Percentiles rank a stretch among this genome's conserved stretches.
Evolutionary conservation across 2,888 invertebrate species (phyloP).

Genomic region (Dastarcus helophoroides): DNA sequence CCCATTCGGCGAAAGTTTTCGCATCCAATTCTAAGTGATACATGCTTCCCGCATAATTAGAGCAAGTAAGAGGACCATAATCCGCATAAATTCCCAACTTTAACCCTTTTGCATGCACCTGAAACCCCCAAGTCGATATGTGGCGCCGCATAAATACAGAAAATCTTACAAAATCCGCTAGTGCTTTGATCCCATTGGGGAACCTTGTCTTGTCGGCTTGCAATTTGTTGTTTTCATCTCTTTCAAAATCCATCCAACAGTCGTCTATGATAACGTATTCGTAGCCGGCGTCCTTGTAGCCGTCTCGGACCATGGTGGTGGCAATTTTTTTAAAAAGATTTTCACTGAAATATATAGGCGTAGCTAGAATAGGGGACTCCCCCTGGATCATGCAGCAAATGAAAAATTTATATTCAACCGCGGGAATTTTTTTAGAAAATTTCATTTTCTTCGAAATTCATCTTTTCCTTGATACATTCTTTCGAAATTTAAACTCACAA

Average conservation of each 20-base stretch:
- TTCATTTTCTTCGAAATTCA: too few relatives aligned
- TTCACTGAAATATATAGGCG: constrained; percentile 43
- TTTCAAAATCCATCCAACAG: constrained; percentile 46
- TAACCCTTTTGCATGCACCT: constrained; percentile 62
- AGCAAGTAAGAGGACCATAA: constrained; percentile 66
- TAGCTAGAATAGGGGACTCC: too few relatives aligned
- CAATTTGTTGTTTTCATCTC: constrained; percentile 39
- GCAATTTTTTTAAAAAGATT: constrained; percentile 43
- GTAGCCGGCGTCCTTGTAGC: constrained; percentile 49
- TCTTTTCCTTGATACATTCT: too few relatives aligned
- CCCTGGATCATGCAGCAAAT: too few relatives aligned
- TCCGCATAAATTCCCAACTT: constrained; percentile 77
- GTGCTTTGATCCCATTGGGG: constrained; percentile 47
- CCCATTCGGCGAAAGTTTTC: constrained; percentile 66
- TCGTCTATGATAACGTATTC: constrained; percentile 49
- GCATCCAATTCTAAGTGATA: constrained; percentile 56
- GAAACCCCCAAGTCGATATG: too few relatives aligned
- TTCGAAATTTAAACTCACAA: too few relatives aligned
- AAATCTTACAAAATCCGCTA: constrained; percentile 45
- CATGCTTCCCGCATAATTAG: constrained; percentile 64
- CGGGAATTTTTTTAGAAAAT: too few relatives aligned
- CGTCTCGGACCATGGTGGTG: constrained; percentile 45
- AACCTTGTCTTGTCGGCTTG: constrained; percentile 46
- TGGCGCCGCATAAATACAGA: not conserved
- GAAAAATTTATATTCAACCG: too few relatives aligned